Percentiles rank a stretch among this genome's conserved stretches.
These are phyloP conservation scores for Pygoscelis antarcticus DNA, from an alignment of 2,113 vertebrate species.

Conservation along the genomic window DNA sequence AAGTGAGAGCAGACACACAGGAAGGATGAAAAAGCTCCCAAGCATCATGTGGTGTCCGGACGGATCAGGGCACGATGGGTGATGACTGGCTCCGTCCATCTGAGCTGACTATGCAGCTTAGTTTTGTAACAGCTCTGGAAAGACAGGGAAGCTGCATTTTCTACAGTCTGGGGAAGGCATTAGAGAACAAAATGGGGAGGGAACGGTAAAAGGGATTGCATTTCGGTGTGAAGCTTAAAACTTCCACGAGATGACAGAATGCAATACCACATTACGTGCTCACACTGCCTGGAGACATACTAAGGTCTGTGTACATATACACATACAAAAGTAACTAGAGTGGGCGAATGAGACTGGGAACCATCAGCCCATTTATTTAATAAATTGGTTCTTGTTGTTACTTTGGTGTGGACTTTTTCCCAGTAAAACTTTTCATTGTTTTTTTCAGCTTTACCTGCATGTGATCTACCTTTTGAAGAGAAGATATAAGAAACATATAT, in stretches of 20 bases:
- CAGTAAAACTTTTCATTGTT: neutral
- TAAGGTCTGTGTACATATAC: neutral
- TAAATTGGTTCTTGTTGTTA: neutral
- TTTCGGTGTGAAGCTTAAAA: neutral
- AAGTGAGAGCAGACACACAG: neutral
- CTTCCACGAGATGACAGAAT: rapidly evolving
- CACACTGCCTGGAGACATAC: neutral
- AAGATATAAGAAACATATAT: neutral
- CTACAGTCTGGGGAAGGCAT: neutral
- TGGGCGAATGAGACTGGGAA: neutral
- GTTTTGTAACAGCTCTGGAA: neutral
- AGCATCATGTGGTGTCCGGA: rapidly evolving
- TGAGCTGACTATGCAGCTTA: neutral
- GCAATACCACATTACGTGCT: neutral
- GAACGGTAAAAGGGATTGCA: rapidly evolving
- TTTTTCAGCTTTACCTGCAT: neutral
- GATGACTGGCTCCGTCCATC: rapidly evolving
- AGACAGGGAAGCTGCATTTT: neutral
- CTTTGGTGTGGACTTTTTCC: neutral
- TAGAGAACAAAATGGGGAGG: neutral
- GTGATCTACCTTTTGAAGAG: neutral
- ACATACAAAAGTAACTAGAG: neutral
- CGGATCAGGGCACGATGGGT: rapidly evolving
- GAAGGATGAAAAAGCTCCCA: neutral
- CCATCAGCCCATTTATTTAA: neutral